Evolutionary conservation across 1,140 invertebrate species (phyloP).

Genomic region (Zaprionus ghesquierei): DNA sequence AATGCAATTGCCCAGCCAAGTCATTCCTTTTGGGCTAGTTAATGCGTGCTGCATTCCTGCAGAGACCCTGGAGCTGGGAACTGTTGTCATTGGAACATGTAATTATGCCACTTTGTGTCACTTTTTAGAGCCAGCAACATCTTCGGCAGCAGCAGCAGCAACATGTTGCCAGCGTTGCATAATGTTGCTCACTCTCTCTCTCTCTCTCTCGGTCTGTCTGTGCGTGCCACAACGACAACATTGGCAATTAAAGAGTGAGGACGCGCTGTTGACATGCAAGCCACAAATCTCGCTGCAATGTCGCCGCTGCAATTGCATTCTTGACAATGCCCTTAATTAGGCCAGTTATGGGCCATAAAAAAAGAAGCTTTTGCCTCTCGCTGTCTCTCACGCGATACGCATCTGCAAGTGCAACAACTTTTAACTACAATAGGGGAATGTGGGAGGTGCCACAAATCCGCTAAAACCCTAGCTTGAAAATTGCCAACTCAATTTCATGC

Average conservation of each 20-base stretch:
- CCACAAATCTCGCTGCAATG: constrained; percentile 43
- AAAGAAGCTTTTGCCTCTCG: not conserved
- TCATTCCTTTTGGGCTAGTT: constrained; percentile 68
- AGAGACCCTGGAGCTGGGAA: constrained; percentile 31
- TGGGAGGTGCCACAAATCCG: constrained; percentile 24
- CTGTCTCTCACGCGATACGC: constrained; percentile 60
- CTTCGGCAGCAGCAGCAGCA: not conserved
- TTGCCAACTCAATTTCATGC: constrained; percentile 73
- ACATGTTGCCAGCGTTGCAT: constrained; percentile 28
- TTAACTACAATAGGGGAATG: constrained; percentile 11
- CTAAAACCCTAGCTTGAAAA: constrained; percentile 25
- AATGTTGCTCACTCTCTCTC: too few species aligned
- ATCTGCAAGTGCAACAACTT: constrained; percentile 25
- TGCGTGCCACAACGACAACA: constrained; percentile 35
- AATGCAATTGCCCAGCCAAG: constrained; percentile 66
- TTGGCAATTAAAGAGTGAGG: constrained; percentile 77
- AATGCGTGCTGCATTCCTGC: constrained; percentile 74
- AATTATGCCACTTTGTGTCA: constrained; percentile 80
- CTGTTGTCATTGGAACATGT: constrained; percentile 75
- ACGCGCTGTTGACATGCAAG: constrained; percentile 51
- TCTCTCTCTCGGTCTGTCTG: too few species aligned
- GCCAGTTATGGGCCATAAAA: constrained; percentile 75
- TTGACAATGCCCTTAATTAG: constrained; percentile 77
- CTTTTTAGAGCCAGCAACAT: constrained; percentile 43
- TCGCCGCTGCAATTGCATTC: constrained; percentile 17